Base-by-base conservation (phyloP, 2,888 invertebrate genomes). In the Galeruca laticollis region DNA sequence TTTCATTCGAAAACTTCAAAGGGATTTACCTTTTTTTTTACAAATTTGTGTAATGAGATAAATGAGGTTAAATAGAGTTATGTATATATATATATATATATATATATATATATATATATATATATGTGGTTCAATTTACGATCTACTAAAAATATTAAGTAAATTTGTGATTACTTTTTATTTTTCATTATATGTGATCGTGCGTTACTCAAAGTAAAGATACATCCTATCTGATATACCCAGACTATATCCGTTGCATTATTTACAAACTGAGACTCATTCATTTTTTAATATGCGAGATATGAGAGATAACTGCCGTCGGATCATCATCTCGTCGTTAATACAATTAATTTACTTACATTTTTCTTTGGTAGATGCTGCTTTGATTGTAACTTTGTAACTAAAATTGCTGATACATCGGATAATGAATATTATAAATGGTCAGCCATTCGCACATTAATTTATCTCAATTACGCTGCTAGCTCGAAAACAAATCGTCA, bases 311-410 rank as follows among this genome's bases (percentile, higher is more conserved):
- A 6, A 31, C 13, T 13, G 11, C n/a, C 31, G 31, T 6, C n/a
- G 26, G 26, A n/a, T 31, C 11, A 15, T 15, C 6, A 31, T n/a
- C n/a, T 31, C 26, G 9, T 54, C 26, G 54, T 26, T n/a, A 26
- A 31, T 54, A 54, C 13, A 31, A 54, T 54, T 35, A 69, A 51
- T 65, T 65, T 52, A 69, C 65, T 65, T 52, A 69, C 65, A 69
- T 65, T 60, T 69, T 63, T 65, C 63, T 54, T 60, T 51, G 26
- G 8, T 11, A 21, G 47, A 69, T 52, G 49, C 59, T 60, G 26
- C 6, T 26, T 26, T 35, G 51, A 66, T 70, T 65, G 31, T 49
- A 64, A 70, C 70, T 59, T 66, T 70, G 70, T 70, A 43, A 49
- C 59, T 31, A 43, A 57, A 68, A 51, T 69, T 57, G 59, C 59